Base-by-base conservation (phyloP, 2,888 invertebrate genomes). In the Drosophila mayaguana region DNA sequence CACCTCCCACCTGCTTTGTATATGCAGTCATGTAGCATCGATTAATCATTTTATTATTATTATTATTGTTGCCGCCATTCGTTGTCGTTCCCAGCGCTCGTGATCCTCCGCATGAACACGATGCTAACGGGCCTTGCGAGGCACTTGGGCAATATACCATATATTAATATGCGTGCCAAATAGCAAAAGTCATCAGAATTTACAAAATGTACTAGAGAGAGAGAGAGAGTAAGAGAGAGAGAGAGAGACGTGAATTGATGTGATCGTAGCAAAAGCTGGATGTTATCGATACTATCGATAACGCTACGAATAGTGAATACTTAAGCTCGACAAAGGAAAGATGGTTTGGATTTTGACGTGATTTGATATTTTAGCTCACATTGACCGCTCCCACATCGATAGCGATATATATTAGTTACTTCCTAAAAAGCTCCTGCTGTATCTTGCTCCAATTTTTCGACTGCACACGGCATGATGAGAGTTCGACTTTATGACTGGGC, bases 11-110 rank as follows among this genome's bases (percentile, higher is more conserved):
- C 38, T 64, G 75, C 75, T 84, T 88, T 83, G 84, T 84, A 81
- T 84, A 88, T 85, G 81, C 81, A 81, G 85, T 81, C 87, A 89
- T 89, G 87, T 89, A 87, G 83, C 87, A 87, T 89, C 89, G 89
- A 87, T 87, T 87, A 87, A 87, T 87, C 87, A 87, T 89, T 89
- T 87, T 89, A 87, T 89, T 87, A 88, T 88, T 86, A 82, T 88
- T 86, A 82, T 88, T 86, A 82, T 81, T 81, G 80, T 82, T 81
- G 82, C 79, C 72, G 83, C 88, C 86, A 85, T 85, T 85, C 81
- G 88, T 69, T 82, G 80, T 76, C 72, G 68, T 84, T 88, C 85
- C 88, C 84, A 88, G 59, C 73, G 83, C 85, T 85, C 85, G 85
- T 88, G 84, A 85, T 88, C 88, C 72, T 78, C 78, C 59, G 72